Evolutionary conservation across 2,797 vertebrate species (phyloP), one percentile per base, ranked within the genome.

Genomic region (Glossophaga mutica): DNA sequence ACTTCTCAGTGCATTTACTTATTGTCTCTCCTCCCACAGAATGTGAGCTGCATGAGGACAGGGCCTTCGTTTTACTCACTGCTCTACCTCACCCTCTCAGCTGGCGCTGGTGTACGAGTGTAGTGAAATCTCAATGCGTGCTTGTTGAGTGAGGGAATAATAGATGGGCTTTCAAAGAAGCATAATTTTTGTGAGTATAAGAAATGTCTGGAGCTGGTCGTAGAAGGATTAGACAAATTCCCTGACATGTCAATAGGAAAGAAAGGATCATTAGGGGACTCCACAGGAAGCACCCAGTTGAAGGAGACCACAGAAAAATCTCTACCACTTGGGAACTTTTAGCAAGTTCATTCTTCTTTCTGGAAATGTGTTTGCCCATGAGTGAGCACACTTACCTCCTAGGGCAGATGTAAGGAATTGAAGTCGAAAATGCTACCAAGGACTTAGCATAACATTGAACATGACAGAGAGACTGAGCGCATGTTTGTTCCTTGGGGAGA

Each of bases 331-430:
- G 67, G 57, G 42, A 92, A 42, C 34, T 16, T 86, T 74, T 34
- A 88, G 44, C 24, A 57, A 92, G 42, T 92, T 88, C 6, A 82
- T 92, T 94, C 44, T 92, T 94, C 48, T 90, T 62, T 84, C 50
- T 73, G 15, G 86, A 91, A 95, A 70, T 89, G 9, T 73, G 29
- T 84, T 67, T 95, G 74, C 34, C 42, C 22, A 15, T 19, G 46
- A 88, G 50, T 50, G 78, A 85, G 34, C 73, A 44, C 11, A 57
- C 46, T 8, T 44, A 52, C 6, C 39, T 84, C 42, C 48, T 26
- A 3, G 26, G 57, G 32, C 4, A 34, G 24, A 55, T 90, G 70
- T 32, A 16, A 5, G 11, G 29, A 14, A 11, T 12, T 79, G 71
- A 52, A 48, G 11, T 11, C 55, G 55, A 79, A 90, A 73, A 73